Conservation (phyloP, 2,113 vertebrate genomes). For the Sebastes fasciatus region DNA sequence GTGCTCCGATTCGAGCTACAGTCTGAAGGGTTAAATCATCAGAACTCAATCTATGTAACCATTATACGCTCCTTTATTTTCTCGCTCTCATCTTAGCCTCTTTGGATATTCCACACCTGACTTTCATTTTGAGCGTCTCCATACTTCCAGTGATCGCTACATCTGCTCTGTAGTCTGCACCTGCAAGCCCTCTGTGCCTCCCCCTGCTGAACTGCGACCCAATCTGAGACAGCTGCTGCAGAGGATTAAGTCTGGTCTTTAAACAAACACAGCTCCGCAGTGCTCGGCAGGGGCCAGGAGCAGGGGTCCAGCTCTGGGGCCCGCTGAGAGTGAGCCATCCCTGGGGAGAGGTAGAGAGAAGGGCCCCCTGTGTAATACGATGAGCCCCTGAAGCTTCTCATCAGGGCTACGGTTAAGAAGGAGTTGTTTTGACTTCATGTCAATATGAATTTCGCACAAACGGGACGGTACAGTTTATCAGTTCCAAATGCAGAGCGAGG, state of each 20-base stretch:
- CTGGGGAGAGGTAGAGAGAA: slow-evolving; percentile 59
- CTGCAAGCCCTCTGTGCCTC: slow-evolving; percentile 60
- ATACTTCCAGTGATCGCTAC: slow-evolving; percentile 33
- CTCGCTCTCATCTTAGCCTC: not conserved
- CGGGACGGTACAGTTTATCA: slow-evolving; percentile 22
- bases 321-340: slow-evolving; percentile 59
- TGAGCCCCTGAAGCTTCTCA: slow-evolving; percentile 46
- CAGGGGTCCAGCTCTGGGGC: slow-evolving; percentile 60
- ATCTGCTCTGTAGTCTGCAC: slow-evolving; percentile 67
- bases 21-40: not conserved
- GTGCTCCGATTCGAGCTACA: not conserved
- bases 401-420: not conserved
- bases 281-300: slow-evolving; percentile 54
- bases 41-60: not conserved
- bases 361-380: slow-evolving; percentile 60
- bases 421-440: slow-evolving; percentile 24
- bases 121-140: slow-evolving; percentile 19
- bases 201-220: slow-evolving; percentile 63
- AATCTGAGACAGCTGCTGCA: slow-evolving; percentile 84
- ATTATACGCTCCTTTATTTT: not conserved
- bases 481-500: not conserved
- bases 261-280: slow-evolving; percentile 79
- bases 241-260: slow-evolving; percentile 82
- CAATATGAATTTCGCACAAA: slow-evolving; percentile 24
- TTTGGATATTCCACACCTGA: slow-evolving; percentile 19